These are phyloP conservation scores for Carabus problematicus DNA, from an alignment of 2,888 invertebrate species.

Conservation along the genomic window DNA sequence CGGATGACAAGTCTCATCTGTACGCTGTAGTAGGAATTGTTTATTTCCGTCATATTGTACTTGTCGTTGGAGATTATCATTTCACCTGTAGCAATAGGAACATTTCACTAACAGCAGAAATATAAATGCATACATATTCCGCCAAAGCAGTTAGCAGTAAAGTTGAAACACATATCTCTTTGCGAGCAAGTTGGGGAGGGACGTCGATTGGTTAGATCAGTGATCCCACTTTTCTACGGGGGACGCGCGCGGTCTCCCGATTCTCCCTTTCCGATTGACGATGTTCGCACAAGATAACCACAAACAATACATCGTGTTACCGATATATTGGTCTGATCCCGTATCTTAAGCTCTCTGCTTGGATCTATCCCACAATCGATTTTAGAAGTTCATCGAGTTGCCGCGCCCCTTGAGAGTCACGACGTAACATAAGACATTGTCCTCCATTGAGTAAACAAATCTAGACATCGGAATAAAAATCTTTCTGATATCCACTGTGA, in stretches of 20 bases:
- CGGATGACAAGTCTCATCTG: conserved; percentile 82
- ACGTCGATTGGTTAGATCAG: no score
- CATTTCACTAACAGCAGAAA: conserved; percentile 3
- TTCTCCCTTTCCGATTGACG: neutral
- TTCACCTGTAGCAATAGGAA: conserved; percentile 69
- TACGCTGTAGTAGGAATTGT: conserved; percentile 82
- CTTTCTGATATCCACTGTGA: neutral
- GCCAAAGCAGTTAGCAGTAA: no score
- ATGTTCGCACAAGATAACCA: conserved; percentile 4
- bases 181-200: no score
- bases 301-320: conserved; percentile 11
- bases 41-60: conserved; percentile 82
- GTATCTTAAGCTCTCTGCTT: neutral
- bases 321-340: neutral
- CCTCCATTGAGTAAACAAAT: conserved; percentile 32
- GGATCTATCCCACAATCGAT: conserved; percentile 17
- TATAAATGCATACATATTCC: neutral
- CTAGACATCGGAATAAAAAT: conserved; percentile 37
- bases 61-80: conserved; percentile 91
- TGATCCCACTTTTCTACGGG: no score
- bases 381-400: conserved; percentile 8
- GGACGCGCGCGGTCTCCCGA: no score
- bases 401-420: neutral
- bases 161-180: no score
- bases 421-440: conserved; percentile 36